phyloP scores from a whole-genome alignment of 2,113 vertebrate species.

The Sarotherodon lohbergeri region DNA sequence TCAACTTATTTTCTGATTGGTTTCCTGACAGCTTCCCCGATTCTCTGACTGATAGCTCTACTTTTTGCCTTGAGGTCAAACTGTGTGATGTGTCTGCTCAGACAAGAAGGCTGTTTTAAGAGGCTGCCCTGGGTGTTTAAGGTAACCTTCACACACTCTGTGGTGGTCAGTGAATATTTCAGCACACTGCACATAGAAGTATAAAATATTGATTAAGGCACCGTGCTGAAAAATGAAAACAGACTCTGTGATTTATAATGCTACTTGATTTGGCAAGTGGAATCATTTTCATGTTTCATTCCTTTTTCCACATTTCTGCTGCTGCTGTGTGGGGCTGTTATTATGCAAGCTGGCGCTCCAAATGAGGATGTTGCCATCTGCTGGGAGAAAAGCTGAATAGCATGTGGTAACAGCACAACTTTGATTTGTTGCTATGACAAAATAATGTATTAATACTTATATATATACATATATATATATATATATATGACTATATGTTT shows the following conservation, averaged over 20 bases:
- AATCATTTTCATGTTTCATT: conserved; percentile 44
- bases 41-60: conserved; percentile 41
- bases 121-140: conserved; percentile 45
- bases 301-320: conserved; percentile 14
- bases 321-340: neutral
- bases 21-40: conserved; percentile 39
- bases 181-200: neutral
- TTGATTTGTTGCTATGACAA: neutral
- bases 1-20: conserved; percentile 54
- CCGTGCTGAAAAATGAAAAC: conserved; percentile 21
- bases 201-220: conserved; percentile 35
- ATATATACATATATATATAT: neutral
- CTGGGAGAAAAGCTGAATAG: conserved; percentile 17
- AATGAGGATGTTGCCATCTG: conserved; percentile 55
- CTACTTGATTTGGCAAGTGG: conserved; percentile 33
- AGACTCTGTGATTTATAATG: conserved; percentile 30
- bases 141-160: conserved; percentile 39
- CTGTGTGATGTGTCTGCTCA: conserved; percentile 59
- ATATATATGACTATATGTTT: neutral
- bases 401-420: neutral
- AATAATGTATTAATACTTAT: neutral
- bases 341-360: conserved; percentile 3
- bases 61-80: conserved; percentile 55
- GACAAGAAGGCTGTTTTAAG: conserved; percentile 45
- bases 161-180: conserved; percentile 23